These are phyloP conservation scores for Phasianus colchicus DNA, from an alignment of 2,113 vertebrate species.

Conservation along the genomic window DNA sequence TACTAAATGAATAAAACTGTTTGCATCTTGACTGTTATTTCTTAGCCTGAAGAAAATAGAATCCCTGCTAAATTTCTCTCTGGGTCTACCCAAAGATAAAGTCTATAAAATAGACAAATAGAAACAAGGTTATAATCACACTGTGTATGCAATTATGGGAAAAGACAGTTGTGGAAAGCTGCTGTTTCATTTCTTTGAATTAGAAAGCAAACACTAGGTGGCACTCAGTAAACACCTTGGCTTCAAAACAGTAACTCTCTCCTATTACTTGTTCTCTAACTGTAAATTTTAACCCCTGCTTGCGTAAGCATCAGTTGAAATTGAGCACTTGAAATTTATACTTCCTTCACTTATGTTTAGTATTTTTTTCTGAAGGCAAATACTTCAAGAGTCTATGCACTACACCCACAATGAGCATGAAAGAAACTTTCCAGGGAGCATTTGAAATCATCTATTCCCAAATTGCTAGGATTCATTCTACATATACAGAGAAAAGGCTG, in stretches of 20 bases:
- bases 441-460: neutral
- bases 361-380: conserved; percentile 10
- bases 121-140: neutral
- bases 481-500: neutral
- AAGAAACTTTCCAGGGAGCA: neutral
- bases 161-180: neutral
- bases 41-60: neutral
- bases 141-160: neutral
- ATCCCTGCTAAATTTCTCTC: neutral
- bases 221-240: neutral
- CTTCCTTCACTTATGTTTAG: neutral
- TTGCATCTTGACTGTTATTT: neutral
- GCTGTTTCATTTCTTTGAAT: neutral
- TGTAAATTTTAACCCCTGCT: neutral
- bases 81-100: neutral
- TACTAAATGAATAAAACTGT: neutral
- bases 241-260: rapidly evolving
- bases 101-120: neutral
- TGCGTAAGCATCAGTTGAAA: neutral
- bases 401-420: neutral
- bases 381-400: neutral
- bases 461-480: neutral
- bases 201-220: conserved; percentile 38
- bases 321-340: neutral
- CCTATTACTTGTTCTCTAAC: neutral